Evolutionary conservation across 2,888 invertebrate genomes (phyloP), one percentile per base, ranked within the genome.

Genomic region (Onchidella celtica): DNA sequence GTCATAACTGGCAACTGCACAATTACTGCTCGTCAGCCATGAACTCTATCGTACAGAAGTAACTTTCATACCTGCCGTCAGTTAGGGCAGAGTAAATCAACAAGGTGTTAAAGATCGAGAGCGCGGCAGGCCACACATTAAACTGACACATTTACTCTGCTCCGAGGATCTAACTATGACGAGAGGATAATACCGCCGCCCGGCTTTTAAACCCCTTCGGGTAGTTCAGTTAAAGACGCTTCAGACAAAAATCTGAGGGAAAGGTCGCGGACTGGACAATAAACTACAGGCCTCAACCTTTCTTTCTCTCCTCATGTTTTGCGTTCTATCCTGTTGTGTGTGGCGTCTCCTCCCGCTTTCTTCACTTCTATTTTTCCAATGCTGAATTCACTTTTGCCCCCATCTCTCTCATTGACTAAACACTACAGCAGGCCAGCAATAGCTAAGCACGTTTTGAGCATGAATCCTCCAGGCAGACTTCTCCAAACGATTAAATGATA

Each of bases 111-210:
- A 59, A 73, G 73, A 32, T n/a, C 24, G 24, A 34, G 21, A 14
- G 3, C 57, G 57, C 14, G 73, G 24, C 36, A 24, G 17, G 34
- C 73, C 59, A 21, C 34, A 21, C 73, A 73, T 73, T 73, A 73
- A 73, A 34, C 34, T 59, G 34, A 73, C 73, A 73, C 73, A 59
- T 73, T 73, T 57, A 73, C 59, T 73, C 73, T 11, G 59, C 17
- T n/a, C 9, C n/a, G 38, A 61, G 57, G 59, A 61, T 21, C 24
- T 55, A 32, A 59, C 34, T 73, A 61, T 73, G 73, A 73, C 73
- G 29, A 34, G 34, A 59, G 34, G 21, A 73, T 61, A 73, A 73
- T 59, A 59, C 36, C 9, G n/a, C 0, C 27, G 11, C 17, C 47
- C 47, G 9, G 47, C 17, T 17, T 47, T 17, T 11, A 47, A 17